Conservation (phyloP, 1,140 invertebrate genomes). For the Cydia amplana region DNA sequence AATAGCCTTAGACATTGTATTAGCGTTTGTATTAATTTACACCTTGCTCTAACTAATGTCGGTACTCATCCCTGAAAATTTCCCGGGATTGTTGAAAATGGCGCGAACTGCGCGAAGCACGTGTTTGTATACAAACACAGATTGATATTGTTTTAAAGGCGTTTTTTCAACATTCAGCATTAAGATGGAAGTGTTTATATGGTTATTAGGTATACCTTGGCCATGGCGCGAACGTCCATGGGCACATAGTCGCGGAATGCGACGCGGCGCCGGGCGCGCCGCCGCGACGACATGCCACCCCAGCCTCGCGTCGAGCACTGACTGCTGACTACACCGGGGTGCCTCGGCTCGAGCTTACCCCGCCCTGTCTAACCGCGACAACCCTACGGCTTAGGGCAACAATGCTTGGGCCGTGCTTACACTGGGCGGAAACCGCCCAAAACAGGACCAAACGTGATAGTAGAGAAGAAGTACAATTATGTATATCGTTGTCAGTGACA, state of each 20-base stretch:
- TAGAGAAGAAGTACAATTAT: background rate
- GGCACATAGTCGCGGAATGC: slow-evolving; percentile 73
- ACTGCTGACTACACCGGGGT: background rate
- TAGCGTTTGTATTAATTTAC: too few relatives aligned
- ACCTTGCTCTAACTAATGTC: too few relatives aligned
- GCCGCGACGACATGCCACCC: slow-evolving; percentile 65
- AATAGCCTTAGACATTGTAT: too few relatives aligned
- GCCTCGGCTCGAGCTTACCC: slow-evolving; percentile 24
- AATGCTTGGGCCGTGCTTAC: background rate
- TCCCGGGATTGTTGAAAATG: background rate
- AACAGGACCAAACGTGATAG: background rate
- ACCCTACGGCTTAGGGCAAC: background rate
- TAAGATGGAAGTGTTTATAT: background rate
- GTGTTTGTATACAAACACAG: slow-evolving; percentile 1
- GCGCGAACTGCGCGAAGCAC: slow-evolving; percentile 11
- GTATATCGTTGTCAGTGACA: background rate
- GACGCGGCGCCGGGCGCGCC: slow-evolving; percentile 63
- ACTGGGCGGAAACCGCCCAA: background rate
- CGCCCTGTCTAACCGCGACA: background rate
- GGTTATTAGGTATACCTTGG: slow-evolving; percentile 59
- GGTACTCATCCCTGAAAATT: background rate
- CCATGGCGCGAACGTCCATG: slow-evolving; percentile 73
- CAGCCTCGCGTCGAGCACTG: slow-evolving; percentile 60
- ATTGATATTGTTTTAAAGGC: background rate
- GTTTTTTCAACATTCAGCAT: background rate